Conservation (phyloP, 2,888 invertebrate species). For the Colostygia pectinataria region DNA sequence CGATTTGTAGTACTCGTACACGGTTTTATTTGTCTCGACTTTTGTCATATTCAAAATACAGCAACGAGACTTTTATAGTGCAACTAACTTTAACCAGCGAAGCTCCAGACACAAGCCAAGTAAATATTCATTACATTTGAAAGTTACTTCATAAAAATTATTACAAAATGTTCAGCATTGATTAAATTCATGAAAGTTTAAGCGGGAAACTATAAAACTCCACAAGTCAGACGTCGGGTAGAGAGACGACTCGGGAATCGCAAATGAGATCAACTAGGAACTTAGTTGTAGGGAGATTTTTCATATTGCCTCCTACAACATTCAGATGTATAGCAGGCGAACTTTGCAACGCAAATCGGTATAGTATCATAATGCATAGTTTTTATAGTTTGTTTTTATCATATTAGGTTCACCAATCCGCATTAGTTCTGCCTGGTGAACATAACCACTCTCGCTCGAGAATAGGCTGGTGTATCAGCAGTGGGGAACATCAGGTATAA, state of each 20-base stretch:
- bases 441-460: too few species aligned
- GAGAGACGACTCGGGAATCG: conserved; percentile 53
- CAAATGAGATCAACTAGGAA: conserved; percentile 51
- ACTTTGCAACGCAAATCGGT: conserved; percentile 16
- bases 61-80: not conserved
- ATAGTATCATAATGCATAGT: not conserved
- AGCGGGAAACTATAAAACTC: conserved; percentile 70
- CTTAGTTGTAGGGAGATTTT: conserved; percentile 35
- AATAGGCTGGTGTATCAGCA: too few species aligned
- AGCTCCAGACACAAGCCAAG: conserved; percentile 25
- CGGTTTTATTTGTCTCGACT: too few species aligned
- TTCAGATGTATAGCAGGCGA: conserved; percentile 23
- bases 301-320: conserved; percentile 28
- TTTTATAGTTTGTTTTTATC: not conserved
- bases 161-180: conserved; percentile 60
- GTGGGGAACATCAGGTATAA: too few species aligned
- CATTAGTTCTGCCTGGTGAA: too few species aligned
- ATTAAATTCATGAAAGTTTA: conserved; percentile 68
- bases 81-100: not conserved
- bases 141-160: conserved; percentile 64
- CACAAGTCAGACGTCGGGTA: conserved; percentile 46
- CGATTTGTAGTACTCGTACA: too few species aligned
- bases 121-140: conserved; percentile 55
- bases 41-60: too few species aligned
- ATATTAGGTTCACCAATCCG: too few species aligned